These are phyloP conservation scores for Gasterosteus aculeatus DNA, from an alignment of 2,113 vertebrate genomes.

Conservation along the genomic window DNA sequence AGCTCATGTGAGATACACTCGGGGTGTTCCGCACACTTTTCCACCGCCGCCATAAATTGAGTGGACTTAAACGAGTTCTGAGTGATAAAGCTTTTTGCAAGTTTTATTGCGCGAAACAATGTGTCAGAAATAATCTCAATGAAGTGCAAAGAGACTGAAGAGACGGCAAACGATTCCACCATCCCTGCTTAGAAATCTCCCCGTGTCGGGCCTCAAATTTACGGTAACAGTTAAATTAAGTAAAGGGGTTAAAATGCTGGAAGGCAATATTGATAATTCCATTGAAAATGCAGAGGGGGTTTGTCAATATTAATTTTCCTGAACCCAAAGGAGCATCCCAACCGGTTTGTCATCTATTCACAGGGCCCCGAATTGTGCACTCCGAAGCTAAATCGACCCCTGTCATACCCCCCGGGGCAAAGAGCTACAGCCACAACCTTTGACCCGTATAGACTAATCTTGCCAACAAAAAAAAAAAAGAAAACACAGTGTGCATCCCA, in stretches of 20 bases:
- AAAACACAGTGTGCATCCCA: slow-evolving; percentile 30
- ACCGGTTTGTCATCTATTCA: slow-evolving; percentile 82
- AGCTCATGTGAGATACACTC: slow-evolving; percentile 44
- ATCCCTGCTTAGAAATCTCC: slow-evolving; percentile 47
- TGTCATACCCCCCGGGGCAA: slow-evolving; percentile 66
- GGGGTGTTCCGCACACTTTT: slow-evolving; percentile 24
- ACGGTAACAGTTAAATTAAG: slow-evolving; percentile 83
- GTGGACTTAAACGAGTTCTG: slow-evolving; percentile 58
- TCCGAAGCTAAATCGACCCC: slow-evolving; percentile 76
- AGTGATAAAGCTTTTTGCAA: slow-evolving; percentile 66
- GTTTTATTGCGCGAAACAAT: slow-evolving; percentile 68
- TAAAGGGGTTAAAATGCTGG: slow-evolving; percentile 85
- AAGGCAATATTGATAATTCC: slow-evolving; percentile 84
- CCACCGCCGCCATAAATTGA: slow-evolving; percentile 46
- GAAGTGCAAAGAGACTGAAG: slow-evolving; percentile 63
- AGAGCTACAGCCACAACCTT: slow-evolving; percentile 70
- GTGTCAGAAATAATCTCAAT: slow-evolving; percentile 67
- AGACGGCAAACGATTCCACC: slow-evolving; percentile 56
- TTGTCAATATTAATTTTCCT: slow-evolving; percentile 87
- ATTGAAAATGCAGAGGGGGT: slow-evolving; percentile 81
- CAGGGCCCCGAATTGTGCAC: slow-evolving; percentile 75
- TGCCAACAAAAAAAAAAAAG: slow-evolving; percentile 40
- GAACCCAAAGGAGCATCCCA: slow-evolving; percentile 81
- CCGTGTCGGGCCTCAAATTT: slow-evolving; percentile 74
- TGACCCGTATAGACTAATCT: slow-evolving; percentile 69